Conservation (phyloP, 2,888 invertebrate genomes). For the Leptinotarsa tumamoca region DNA sequence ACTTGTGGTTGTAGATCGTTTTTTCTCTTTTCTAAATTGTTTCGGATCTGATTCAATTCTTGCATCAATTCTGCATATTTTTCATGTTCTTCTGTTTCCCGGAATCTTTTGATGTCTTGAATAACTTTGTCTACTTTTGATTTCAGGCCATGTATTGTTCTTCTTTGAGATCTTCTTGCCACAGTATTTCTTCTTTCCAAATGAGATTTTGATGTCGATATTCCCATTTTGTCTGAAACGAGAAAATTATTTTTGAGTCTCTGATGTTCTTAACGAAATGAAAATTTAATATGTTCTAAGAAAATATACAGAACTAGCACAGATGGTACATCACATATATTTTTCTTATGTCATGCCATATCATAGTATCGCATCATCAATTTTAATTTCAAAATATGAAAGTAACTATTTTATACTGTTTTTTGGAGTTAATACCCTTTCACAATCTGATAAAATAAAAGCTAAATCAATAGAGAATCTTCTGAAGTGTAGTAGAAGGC, state of each 20-base stretch:
- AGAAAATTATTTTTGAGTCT: not conserved
- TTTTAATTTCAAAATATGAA: no score
- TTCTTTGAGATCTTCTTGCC: constrained; percentile 50
- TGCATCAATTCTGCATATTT: constrained; percentile 43
- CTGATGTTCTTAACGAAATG: not conserved
- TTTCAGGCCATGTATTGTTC: constrained; percentile 49
- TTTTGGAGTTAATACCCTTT: no score
- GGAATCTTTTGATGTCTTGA: constrained; percentile 52
- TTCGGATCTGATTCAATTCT: constrained; percentile 46
- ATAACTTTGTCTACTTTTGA: constrained; percentile 46
- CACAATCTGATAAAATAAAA: no score
- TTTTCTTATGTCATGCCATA: no score
- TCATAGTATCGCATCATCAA: no score
- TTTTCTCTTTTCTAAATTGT: constrained; percentile 42
- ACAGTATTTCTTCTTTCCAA: constrained; percentile 54
- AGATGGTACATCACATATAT: no score
- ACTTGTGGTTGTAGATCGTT: constrained; percentile 53
- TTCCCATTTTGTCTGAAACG: constrained; percentile 47
- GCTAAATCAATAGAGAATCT: no score
- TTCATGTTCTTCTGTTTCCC: constrained; percentile 47
- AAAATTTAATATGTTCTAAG: no score
- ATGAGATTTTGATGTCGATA: constrained; percentile 49
- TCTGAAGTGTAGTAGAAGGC: no score
- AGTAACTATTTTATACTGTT: no score
- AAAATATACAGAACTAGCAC: no score